phyloP scores from a whole-genome alignment of 2,888 invertebrate species.

The Chrysotoxum bicinctum region DNA sequence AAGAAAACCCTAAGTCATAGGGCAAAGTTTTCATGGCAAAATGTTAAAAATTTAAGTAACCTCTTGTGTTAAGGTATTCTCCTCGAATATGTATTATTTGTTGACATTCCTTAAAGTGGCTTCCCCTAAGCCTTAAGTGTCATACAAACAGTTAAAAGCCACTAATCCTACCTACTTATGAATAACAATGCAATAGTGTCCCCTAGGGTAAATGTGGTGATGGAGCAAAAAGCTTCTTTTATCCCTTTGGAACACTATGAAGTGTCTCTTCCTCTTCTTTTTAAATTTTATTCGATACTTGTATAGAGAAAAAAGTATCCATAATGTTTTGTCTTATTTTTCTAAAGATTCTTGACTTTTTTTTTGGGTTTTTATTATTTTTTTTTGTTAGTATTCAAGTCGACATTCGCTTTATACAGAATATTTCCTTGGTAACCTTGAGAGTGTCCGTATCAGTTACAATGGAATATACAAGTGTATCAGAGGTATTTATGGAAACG shows the following conservation, averaged over 20 bases:
- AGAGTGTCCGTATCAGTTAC: conserved; percentile 1
- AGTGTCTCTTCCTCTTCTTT: neutral
- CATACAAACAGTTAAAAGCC: conserved; percentile 40
- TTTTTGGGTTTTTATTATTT: neutral
- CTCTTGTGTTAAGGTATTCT: no score
- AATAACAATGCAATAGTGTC: conserved; percentile 28
- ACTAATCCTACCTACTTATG: conserved; percentile 24
- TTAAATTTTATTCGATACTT: neutral
- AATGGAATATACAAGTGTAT: neutral
- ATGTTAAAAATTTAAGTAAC: neutral
- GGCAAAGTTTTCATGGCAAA: neutral
- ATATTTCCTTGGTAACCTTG: conserved; percentile 1
- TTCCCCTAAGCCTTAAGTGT: conserved; percentile 9
- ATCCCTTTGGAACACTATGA: neutral
- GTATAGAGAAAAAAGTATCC: neutral
- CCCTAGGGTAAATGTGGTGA: neutral
- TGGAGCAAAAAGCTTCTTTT: conserved; percentile 3
- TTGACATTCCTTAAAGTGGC: conserved; percentile 15
- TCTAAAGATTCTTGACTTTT: neutral
- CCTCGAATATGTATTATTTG: conserved; percentile 2
- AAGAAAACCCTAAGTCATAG: neutral
- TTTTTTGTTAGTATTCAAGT: conserved; percentile 16
- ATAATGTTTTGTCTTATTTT: neutral
- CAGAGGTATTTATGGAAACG: conserved; percentile 1
- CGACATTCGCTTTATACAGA: neutral